Percentiles rank a stretch among this genome's conserved stretches.
Conservation (phyloP, 2,113 vertebrate species). For the Heliornis fulica region DNA sequence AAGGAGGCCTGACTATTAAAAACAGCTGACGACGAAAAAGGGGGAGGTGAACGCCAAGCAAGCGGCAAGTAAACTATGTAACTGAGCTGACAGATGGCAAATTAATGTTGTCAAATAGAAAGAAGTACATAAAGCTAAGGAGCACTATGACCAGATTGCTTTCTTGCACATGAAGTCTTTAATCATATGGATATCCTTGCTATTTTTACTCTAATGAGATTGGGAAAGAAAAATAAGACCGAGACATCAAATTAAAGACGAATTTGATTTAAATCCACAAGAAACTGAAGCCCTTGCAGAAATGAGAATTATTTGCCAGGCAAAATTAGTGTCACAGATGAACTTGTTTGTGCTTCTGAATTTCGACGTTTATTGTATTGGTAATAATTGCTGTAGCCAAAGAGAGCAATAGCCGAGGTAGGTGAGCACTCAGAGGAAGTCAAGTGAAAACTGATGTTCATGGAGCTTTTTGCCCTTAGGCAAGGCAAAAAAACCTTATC, state of each 20-base stretch:
- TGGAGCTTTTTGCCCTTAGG: constrained; percentile 18
- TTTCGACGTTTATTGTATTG: constrained; percentile 52
- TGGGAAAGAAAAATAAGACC: constrained; percentile 54
- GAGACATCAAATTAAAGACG: constrained; percentile 52
- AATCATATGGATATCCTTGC: constrained; percentile 58
- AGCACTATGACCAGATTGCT: constrained; percentile 61
- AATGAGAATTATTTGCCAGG: constrained; percentile 50
- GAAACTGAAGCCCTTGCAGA: constrained; percentile 43
- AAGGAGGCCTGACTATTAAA: constrained; percentile 57
- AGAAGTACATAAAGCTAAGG: constrained; percentile 61
- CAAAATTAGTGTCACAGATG: constrained; percentile 42
- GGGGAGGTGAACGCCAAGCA: constrained; percentile 40
- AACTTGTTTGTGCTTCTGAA: constrained; percentile 62
- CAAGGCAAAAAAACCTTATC: neutral
- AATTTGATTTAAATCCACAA: constrained; percentile 64
- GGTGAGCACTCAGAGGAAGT: constrained; percentile 18
- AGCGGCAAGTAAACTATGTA: constrained; percentile 61
- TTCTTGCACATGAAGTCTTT: constrained; percentile 58
- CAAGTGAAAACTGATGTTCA: neutral
- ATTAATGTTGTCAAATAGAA: constrained; percentile 70
- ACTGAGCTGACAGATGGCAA: constrained; percentile 70
- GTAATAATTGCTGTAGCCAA: constrained; percentile 5
- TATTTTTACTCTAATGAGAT: constrained; percentile 72
- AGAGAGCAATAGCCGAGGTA: neutral
- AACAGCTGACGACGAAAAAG: constrained; percentile 54